Conservation (phyloP, 2,888 invertebrate species). For the Ectropis crepuscularia region DNA sequence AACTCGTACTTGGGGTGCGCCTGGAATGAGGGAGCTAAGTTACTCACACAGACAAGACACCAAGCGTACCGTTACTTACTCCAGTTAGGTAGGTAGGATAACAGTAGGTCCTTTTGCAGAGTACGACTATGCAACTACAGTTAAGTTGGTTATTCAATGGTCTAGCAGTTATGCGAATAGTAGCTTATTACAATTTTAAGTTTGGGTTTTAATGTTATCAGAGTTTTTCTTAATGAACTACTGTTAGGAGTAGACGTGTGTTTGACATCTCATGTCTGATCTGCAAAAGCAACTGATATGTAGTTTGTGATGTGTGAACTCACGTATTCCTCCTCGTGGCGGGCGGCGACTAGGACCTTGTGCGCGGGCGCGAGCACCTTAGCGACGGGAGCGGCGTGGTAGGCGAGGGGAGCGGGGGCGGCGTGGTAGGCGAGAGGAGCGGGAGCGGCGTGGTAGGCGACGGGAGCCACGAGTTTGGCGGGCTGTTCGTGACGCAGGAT, state of each 20-base stretch:
- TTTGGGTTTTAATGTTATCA: no score
- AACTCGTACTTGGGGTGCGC: constrained; percentile 85
- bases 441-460: constrained; percentile 53
- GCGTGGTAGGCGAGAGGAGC: constrained; percentile 49
- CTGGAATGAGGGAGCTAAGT: constrained; percentile 49
- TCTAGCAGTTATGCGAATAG: no score
- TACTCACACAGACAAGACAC: neutral
- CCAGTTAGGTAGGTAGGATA: no score
- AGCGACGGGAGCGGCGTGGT: constrained; percentile 51
- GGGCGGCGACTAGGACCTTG: constrained; percentile 56
- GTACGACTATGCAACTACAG: no score
- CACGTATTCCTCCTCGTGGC: constrained; percentile 60
- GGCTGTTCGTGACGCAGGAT: constrained; percentile 67
- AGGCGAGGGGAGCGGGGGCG: constrained; percentile 47
- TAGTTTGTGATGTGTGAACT: constrained; percentile 48
- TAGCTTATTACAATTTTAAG: no score
- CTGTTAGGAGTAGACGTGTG: neutral
- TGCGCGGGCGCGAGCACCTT: constrained; percentile 54
- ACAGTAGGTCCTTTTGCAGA: no score
- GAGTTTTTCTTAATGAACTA: no score
- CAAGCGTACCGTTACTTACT: no score
- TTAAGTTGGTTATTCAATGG: no score
- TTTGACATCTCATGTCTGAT: no score
- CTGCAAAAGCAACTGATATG: no score
- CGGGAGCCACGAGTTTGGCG: constrained; percentile 51